Evolutionary conservation across 2,113 vertebrate species (phyloP), one percentile per base, ranked within the genome.

Genomic region (Catharus fuscescens): DNA sequence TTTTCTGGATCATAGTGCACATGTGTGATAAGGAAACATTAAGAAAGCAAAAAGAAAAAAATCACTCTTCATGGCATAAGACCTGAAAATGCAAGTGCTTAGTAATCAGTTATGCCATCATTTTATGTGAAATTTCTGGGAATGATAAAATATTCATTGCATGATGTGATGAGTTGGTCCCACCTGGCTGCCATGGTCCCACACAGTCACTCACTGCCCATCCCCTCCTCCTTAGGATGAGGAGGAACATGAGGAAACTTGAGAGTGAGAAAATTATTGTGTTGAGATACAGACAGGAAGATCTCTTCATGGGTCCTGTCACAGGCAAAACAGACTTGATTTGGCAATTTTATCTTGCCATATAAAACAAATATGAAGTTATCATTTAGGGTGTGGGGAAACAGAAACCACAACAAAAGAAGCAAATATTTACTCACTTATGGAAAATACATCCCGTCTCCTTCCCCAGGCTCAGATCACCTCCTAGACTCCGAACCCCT

Each of bases 161-260:
- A 56, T 64, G 25, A 64, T 47, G 34, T 7, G 6, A 21, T 53
- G 17, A 4, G 14, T 14, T 78, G 16, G 28, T 14, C 23, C 9
- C 0, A 0, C 7, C 18, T 90, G 42, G 28, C 45, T 85, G 47
- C 14, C 14, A 14, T 1, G 2, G 9, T 47, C 14, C 23, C 52
- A 88, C 20, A 28, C 8, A 73, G 11, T 14, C 7, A 3, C 15
- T 82, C 1, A 0, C 25, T 62, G 20, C 16, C 18, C 32, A 3
- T 9, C 3, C 0, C 2, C 3, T 17, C 6, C 10, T 36, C 38
- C 25, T 6, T 6, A 5, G 18, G 24, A 45, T 1, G 17, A 66
- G 65, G 11, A 85, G 40, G 15, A 60, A 28, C 7, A 44, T 17
- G 14, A 69, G 23, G 10, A 66, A 73, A n/a, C 31, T 40, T 0